Evolutionary conservation across 2,113 vertebrate species (phyloP), one percentile per base, ranked within the genome.

Genomic region (Heterotis niloticus): DNA sequence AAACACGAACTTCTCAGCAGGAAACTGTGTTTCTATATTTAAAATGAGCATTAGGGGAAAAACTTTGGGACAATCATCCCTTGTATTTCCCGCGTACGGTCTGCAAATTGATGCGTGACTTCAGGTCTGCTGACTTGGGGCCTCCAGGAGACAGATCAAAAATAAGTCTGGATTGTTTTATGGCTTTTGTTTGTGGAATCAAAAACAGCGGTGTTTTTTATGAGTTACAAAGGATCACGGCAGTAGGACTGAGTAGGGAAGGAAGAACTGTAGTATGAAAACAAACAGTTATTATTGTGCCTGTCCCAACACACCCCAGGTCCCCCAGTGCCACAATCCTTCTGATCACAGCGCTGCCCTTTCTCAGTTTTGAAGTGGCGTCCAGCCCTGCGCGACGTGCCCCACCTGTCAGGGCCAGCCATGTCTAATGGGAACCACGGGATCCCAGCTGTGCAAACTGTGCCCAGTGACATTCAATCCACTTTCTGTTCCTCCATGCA

Each of bases 111-210:
- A 59, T 24, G 56, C 13, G 14, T 59, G 73, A 18, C 73, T 60
- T 75, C 24, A 17, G 18, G n/a, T 60, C 28, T 72, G 69, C 44
- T 73, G 71, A 73, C 54, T 23, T 51, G 51, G 17, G 69, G 69
- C n/a, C 54, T n/a, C 11, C 18, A 59, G 23, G 23, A 56, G 13
- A 23, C 24, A 66, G 10, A 66, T 7, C 23, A 24, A 5, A 20
- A 66, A 66, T 66, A 66, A 66, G 64, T 4, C 34, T 66, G 17
- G 23, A 66, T 1, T 66, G 1, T 23, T 62, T 5, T 62, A 44
- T 62, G 20, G 60, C 14, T 20, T 62, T 62, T 62, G 60, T 62
- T 5, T 62, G 60, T 62, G 20, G 60, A 62, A 62, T 44, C 60
- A 62, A 20, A 62, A 62, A 62, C 60, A 62, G 34, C 34, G 12